phyloP scores from a whole-genome alignment of 2,888 invertebrate genomes.

The Hyposoter didymator region DNA sequence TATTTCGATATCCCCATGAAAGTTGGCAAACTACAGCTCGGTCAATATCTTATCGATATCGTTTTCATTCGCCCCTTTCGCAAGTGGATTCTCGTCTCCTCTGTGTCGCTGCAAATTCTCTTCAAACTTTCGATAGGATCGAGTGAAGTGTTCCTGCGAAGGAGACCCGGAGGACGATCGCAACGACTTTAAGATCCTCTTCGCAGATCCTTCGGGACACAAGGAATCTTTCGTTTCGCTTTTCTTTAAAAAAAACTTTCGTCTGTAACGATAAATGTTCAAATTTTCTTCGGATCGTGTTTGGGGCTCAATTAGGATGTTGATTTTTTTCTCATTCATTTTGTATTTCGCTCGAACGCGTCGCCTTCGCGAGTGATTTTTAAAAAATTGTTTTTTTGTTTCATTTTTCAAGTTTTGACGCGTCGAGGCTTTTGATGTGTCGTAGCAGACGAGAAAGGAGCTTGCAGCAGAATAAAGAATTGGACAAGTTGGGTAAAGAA shows the following conservation, averaged over 20 bases:
- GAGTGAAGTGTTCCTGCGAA: not conserved
- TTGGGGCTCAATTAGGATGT: not conserved
- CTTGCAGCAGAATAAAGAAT: conserved; percentile 21
- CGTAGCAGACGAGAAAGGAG: conserved; percentile 28
- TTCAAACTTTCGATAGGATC: conserved; percentile 68
- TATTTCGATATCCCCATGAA: conserved; percentile 68
- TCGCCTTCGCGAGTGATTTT: conserved; percentile 73
- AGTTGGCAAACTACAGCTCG: conserved; percentile 72
- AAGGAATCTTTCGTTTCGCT: not conserved
- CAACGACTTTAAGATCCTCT: not conserved
- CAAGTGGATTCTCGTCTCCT: conserved; percentile 63
- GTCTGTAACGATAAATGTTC: not conserved
- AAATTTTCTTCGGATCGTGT: conserved; percentile 16
- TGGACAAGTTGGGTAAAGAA: conserved; percentile 23
- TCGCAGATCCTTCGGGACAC: not conserved
- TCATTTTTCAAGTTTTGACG: conserved; percentile 69
- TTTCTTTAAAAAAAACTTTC: not conserved
- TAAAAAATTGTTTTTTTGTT: conserved; percentile 72
- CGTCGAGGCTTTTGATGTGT: conserved; percentile 56
- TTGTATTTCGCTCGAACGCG: conserved; percentile 15
- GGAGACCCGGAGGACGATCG: not conserved
- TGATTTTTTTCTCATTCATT: not conserved
- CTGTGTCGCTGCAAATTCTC: conserved; percentile 73
- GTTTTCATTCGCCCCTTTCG: conserved; percentile 20
- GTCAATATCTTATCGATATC: not conserved